Base-by-base conservation (phyloP, 2,113 vertebrate genomes). In the Tupaia chinensis region DNA sequence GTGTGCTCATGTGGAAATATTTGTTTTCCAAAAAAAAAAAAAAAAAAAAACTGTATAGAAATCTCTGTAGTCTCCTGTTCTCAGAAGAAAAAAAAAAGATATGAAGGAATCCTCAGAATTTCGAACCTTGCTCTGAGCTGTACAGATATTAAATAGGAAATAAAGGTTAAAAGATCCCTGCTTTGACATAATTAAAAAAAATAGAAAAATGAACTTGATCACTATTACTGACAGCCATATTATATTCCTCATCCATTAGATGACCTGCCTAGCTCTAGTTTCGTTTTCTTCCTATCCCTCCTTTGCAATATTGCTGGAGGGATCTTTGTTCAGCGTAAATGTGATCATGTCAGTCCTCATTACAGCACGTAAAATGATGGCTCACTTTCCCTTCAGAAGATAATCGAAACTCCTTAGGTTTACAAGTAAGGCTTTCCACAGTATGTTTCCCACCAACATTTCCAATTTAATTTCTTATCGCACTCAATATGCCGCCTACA, bases 311-410 rank as follows among this genome's bases (percentile, higher is more conserved):
- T 25, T 83, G 32, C 74, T 95, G 53, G 32, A 95, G 74, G 29
- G 29, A 86, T 87, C 70, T 76, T 89, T 81, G 20, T 86, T 95
- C 79, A n/a, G 60, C 93, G 86, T 56, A 74, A 84, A 91, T 77
- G 85, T 86, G 54, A 89, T 89, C 44, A 72, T 60, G 69, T 90
- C 90, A 69, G 23, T 94, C 23, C 34, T 68, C 89, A 78, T 91
- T 63, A 69, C 58, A 66, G 66, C 87, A 84, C 66, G 72, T 76
- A 61, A 88, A 66, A 10, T 73, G 79, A 91, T 60, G 23, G 27
- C 22, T 92, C 25, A 22, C 44, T 14, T 91, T 96, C 72, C 69
- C 66, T 72, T 73, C 34, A 56, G 69, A 82, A 86, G 70, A 58
- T 13, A 84, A 88, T 83, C 69, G 63, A 69, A 94, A 82, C 44